phyloP scores from a whole-genome alignment of 2,888 invertebrate species.

The Oxytorus armatus region DNA sequence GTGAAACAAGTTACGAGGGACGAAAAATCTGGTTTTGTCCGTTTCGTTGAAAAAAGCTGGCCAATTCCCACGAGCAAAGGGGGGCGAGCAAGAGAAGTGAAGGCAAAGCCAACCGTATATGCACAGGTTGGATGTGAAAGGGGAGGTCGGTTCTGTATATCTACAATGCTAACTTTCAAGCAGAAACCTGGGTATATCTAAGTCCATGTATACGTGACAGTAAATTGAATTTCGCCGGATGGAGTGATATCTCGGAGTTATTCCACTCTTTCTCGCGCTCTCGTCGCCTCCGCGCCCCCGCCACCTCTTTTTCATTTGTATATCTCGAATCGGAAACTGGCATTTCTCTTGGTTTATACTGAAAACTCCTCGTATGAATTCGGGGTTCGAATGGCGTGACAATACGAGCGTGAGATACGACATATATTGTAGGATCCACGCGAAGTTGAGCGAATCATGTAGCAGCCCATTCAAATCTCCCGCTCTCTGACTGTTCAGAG shows the following conservation, averaged over 20 bases:
- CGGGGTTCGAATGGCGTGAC: conserved; percentile 48
- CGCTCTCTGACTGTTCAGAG: not conserved
- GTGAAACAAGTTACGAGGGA: conserved; percentile 21
- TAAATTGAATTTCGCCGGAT: conserved; percentile 72
- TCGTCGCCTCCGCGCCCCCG: too few relatives aligned
- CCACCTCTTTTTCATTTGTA: conserved; percentile 44
- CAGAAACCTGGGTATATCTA: conserved; percentile 62
- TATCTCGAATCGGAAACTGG: conserved; percentile 60
- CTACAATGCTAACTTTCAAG: conserved; percentile 68
- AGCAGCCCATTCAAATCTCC: not conserved
- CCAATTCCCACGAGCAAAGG: conserved; percentile 55
- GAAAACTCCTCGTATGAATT: conserved; percentile 46
- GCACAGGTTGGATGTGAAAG: conserved; percentile 35
- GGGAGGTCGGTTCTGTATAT: conserved; percentile 44
- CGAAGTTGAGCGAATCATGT: conserved; percentile 26
- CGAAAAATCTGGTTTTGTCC: conserved; percentile 60
- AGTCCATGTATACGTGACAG: conserved; percentile 69
- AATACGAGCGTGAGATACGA: conserved; percentile 32
- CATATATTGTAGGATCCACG: conserved; percentile 3
- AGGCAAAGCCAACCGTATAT: conserved; percentile 39
- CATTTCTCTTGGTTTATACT: conserved; percentile 56
- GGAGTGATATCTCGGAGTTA: conserved; percentile 65
- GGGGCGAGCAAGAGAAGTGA: conserved; percentile 43
- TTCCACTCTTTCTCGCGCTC: conserved; percentile 57
- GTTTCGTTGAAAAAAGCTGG: conserved; percentile 59